phyloP scores from a whole-genome alignment of 2,888 invertebrate species.

The Marronus borbonicus region DNA sequence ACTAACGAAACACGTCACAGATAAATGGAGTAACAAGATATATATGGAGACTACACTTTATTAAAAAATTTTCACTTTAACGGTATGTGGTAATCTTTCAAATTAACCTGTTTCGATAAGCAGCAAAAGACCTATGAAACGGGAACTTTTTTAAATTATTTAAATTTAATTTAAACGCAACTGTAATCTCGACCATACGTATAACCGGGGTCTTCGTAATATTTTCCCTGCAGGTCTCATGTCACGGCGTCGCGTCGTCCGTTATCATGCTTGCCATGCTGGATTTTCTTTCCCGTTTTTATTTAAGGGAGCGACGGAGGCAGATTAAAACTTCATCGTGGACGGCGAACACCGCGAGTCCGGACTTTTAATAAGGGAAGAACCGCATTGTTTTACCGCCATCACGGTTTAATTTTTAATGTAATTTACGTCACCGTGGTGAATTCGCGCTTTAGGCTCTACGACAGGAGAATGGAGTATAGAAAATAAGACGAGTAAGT shows the following conservation, averaged over 20 bases:
- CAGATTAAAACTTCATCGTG: slow-evolving; percentile 71
- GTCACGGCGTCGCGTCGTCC: slow-evolving; percentile 15
- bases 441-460: slow-evolving; percentile 25
- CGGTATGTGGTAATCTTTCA: too few species aligned
- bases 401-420: slow-evolving; percentile 56
- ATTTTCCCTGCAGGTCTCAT: slow-evolving; percentile 26
- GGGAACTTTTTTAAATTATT: too few species aligned
- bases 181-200: too few species aligned
- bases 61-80: too few species aligned
- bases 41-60: too few species aligned
- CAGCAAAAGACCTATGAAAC: too few species aligned
- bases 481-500: too few species aligned
- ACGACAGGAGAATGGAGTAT: too few species aligned
- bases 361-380: slow-evolving; percentile 67
- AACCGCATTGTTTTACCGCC: slow-evolving; percentile 65
- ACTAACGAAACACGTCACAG: too few species aligned
- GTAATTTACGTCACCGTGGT: slow-evolving; percentile 53
- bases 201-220: neutral
- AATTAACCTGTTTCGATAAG: too few species aligned
- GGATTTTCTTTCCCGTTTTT: slow-evolving; percentile 34
- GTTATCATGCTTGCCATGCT: slow-evolving; percentile 11
- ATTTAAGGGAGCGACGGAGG: slow-evolving; percentile 25
- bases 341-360: slow-evolving; percentile 65
- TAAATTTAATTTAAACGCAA: too few species aligned
- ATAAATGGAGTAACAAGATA: too few species aligned